Base-by-base conservation (phyloP, 92 coral and sea anemone species). In the Chrysogorgia sp. region DNA sequence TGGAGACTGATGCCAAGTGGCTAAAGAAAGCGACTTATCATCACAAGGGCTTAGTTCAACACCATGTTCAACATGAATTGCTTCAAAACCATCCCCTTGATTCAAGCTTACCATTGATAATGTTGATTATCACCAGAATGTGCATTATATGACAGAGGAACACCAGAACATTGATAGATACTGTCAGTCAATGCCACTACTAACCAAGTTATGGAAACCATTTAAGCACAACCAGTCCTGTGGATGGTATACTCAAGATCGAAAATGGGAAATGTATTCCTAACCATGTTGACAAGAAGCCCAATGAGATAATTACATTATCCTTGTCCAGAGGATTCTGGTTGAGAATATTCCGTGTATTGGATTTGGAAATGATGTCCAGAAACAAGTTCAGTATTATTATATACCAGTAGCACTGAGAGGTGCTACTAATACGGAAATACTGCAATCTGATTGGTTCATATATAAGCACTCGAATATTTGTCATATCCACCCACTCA, bases 231-330 rank as follows among this genome's bases (percentile, higher is more conserved):
- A 67, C 35, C 25, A 76, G 75, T 35, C 88, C 84, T 55, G 24
- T 62, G 25, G 50, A 75, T 70, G 90, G 86, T 40, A 62, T 88
- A 28, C 67, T 79, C 25, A 75, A 70, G 40, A 85, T 82, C 87
- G 90, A 82, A 55, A 85, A 89, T 85, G 90, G 85, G 19, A 62
- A 77, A 37, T 87, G 91, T 58, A 10, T 82, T 25, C 90, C 88
- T 40, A 57, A 40, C 15, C 40, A 58, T 26, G 17, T 28, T 34
- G 85, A 82, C 79, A 23, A 32, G 28, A 58, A 6, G 14, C 32
- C 2, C 66, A 75, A 35, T 64, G 80, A n/a, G 90, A 86, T 2
- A 82, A 87, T 71, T 90, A 90, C 71, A 75, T 90, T 40, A 70
- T 53, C 41, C 75, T 90, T 15, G 90, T 67, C 15, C 88, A 79